Percentiles rank a stretch among this genome's conserved stretches.
phyloP scores from a whole-genome alignment of 2,113 vertebrate species.

The Capricornis sumatraensis region DNA sequence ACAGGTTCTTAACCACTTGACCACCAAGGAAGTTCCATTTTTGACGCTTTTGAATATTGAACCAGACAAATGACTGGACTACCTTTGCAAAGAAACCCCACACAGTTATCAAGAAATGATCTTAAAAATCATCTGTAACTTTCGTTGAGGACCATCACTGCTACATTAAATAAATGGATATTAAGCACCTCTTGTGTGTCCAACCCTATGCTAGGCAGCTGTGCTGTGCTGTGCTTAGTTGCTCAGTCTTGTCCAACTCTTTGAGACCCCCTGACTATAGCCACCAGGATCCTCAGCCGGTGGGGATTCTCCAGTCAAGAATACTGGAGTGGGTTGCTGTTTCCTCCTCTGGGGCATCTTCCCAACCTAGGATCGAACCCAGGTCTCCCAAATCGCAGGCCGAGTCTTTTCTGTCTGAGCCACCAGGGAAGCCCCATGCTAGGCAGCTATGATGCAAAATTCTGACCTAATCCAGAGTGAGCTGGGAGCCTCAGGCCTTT shows the following conservation, averaged over 20 bases:
- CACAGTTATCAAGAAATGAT: not conserved
- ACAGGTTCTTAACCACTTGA: not conserved
- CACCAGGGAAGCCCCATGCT: not conserved
- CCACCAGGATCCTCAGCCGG: rapidly evolving
- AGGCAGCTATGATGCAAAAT: not conserved
- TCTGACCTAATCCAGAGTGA: not conserved
- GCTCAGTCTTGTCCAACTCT: not conserved
- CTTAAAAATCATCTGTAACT: not conserved
- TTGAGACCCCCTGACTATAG: not conserved
- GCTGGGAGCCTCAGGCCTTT: not conserved
- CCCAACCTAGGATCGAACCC: not conserved
- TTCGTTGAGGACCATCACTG: not conserved
- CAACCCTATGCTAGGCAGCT: not conserved
- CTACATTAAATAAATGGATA: not conserved
- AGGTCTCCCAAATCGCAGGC: rapidly evolving
- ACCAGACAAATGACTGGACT: not conserved
- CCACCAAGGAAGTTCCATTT: not conserved
- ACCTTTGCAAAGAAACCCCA: not conserved
- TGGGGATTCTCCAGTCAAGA: not conserved
- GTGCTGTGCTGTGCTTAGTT: not conserved
- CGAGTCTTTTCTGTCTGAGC: not conserved
- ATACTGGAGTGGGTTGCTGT: not conserved
- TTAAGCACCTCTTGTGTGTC: not conserved
- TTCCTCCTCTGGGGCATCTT: not conserved
- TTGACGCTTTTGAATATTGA: not conserved